A percentile compares a stretch with the other conserved stretches of the same genome.
Evolutionary conservation across 2,797 vertebrate genomes (phyloP).

Genomic region (Pangasius sanitwongsei): DNA sequence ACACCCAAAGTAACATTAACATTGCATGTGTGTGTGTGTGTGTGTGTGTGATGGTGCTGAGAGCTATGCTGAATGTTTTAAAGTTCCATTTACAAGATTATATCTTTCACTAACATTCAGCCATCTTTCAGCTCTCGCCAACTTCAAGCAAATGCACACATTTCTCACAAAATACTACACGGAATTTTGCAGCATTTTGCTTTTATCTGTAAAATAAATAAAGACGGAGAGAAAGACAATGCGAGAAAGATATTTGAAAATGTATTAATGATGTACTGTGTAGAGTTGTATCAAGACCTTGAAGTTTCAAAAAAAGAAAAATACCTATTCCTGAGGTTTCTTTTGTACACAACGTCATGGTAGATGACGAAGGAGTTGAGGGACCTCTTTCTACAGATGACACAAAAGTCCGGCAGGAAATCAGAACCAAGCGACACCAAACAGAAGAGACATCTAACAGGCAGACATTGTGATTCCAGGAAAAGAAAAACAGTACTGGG

Average conservation of each 20-base stretch:
- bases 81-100: slow-evolving; percentile 31
- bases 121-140: neutral
- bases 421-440: neutral
- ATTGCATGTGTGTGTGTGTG: slow-evolving; percentile 2
- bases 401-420: no score
- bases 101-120: neutral
- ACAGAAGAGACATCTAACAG: no score
- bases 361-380: neutral
- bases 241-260: no score
- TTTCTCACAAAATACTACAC: neutral
- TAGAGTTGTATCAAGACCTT: neutral
- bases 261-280: no score
- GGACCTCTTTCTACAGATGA: no score
- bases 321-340: no score
- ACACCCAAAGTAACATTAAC: neutral
- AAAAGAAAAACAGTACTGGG: neutral
- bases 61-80: slow-evolving; percentile 22
- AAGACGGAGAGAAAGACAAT: neutral
- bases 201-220: neutral
- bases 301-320: no score
- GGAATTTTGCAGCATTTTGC: neutral
- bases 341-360: neutral
- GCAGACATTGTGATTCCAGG: no score
- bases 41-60: neutral
- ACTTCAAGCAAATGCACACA: neutral